Percentiles rank a stretch among this genome's conserved stretches.
phyloP scores from a whole-genome alignment of 92 coral and sea anemone species.

The Bergia puertoricense region DNA sequence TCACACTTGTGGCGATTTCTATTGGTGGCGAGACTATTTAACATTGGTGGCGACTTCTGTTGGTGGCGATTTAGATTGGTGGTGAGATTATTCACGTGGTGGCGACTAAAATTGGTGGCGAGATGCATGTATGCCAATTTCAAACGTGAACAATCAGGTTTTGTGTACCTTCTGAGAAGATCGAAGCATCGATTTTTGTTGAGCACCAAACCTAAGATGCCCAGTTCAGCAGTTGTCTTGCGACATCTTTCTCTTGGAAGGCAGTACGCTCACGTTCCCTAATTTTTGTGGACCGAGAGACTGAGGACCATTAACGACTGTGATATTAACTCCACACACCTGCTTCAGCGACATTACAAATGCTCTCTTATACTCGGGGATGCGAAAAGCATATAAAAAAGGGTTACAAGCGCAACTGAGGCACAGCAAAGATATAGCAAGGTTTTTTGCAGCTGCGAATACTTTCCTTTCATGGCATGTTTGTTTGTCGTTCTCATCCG shows the following conservation, averaged over 20 bases:
- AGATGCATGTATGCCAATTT: no score
- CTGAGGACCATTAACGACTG: background rate
- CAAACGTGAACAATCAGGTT: no score
- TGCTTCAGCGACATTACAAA: conserved; percentile 4
- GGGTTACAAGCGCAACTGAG: conserved; percentile 63
- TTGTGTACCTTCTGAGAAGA: no score
- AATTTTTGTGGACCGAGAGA: background rate
- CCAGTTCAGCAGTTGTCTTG: background rate
- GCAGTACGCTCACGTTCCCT: background rate
- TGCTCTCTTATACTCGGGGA: conserved; percentile 58
- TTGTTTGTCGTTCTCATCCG: background rate
- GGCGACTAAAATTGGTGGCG: no score
- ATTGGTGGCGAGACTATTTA: no score
- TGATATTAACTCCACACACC: background rate
- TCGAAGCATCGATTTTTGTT: no score
- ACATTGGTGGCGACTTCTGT: no score
- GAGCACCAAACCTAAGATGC: no score
- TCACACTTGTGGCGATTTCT: no score
- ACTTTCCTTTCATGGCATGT: conserved; percentile 19
- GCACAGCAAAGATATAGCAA: conserved; percentile 56
- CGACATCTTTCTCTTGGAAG: background rate
- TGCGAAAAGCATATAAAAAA: conserved; percentile 62
- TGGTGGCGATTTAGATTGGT: no score
- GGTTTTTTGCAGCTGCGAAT: conserved; percentile 16
- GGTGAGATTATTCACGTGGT: no score